Evolutionary conservation across 2,888 invertebrate species (phyloP), one percentile per base, ranked within the genome.

Genomic region (Tineola bisselliella): DNA sequence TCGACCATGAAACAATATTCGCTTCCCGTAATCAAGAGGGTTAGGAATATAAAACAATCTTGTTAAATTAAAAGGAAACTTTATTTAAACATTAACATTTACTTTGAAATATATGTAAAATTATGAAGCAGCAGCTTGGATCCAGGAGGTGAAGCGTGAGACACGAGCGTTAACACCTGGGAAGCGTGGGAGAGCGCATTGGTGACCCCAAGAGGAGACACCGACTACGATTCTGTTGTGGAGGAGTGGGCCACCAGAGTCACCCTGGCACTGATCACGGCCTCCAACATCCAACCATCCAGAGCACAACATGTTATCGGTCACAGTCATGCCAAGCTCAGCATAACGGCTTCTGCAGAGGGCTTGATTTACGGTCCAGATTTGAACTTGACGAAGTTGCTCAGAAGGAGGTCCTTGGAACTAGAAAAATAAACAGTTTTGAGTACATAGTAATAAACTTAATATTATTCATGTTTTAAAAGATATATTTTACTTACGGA

Each of bases 401-500:
- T 63, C 63, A 25, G 63, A 63, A 11, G 33, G 6, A 3, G 60
- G 25, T 15, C 63, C 63, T 17, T 30, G 17, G 30, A 15, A 15
- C 63, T 63, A 59, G 10, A 59, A 58, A 38, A 44, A 12, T 38
- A 10, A 38, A 38, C n/a, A 38, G 38, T 38, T 38, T 38, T 38
- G 25, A 25, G 25, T 25, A 25, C 6, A 25, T 6, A 25, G 4
- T 25, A 6, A 38, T 38, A 12, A 38, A n/a, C 10, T 31, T 31
- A 31, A 31, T 10, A 31, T n/a, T n/a, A n/a, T n/a, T 8, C 18
- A 61, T 25, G 6, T 25, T 25, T 25, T 25, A 25, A 25, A 25
- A 2, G 4, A 25, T 4, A 25, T 10, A 17, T 48, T 8, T 19
- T 58, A 68, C 69, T 69, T 63, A 72, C 72, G 19, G 62, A 17